Percentiles rank a stretch among this genome's conserved stretches.
These are phyloP conservation scores for Condylura cristata DNA, from an alignment of 2,113 vertebrate genomes.

Conservation along the genomic window DNA sequence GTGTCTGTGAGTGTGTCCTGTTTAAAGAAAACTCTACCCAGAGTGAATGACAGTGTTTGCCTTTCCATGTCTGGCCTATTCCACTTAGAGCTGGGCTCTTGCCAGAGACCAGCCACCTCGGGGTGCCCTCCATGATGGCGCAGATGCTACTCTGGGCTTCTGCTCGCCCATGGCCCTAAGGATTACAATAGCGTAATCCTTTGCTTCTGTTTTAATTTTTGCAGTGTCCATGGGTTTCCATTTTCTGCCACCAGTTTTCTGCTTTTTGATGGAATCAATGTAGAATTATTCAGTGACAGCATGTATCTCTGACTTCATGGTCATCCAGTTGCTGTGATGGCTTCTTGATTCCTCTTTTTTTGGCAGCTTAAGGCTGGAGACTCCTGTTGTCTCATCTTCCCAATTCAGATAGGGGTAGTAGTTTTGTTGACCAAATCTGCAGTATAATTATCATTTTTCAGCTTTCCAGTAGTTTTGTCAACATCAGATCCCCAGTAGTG, in stretches of 20 bases:
- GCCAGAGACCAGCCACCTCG: background rate
- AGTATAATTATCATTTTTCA: background rate
- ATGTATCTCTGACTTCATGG: background rate
- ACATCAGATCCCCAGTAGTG: background rate
- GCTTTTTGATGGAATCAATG: background rate
- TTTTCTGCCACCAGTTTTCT: background rate
- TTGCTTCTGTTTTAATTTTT: background rate
- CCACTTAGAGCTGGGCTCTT: background rate
- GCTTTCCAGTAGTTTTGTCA: background rate
- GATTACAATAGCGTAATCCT: background rate
- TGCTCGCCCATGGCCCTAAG: background rate
- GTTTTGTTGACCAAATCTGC: background rate
- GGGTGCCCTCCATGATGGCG: background rate
- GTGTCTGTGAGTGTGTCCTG: background rate
- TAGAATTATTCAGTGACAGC: background rate
- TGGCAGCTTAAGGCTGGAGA: background rate
- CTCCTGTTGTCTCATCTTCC: background rate
- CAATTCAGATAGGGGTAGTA: background rate
- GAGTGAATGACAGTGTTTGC: background rate
- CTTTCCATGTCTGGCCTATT: background rate
- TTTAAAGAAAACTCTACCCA: background rate
- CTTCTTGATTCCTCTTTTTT: background rate
- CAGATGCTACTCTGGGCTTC: background rate
- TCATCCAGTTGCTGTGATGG: background rate
- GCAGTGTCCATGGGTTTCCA: background rate